Evolutionary conservation across 2,113 vertebrate genomes (phyloP), one percentile per base, ranked within the genome.

Genomic region (Bos indicus): DNA sequence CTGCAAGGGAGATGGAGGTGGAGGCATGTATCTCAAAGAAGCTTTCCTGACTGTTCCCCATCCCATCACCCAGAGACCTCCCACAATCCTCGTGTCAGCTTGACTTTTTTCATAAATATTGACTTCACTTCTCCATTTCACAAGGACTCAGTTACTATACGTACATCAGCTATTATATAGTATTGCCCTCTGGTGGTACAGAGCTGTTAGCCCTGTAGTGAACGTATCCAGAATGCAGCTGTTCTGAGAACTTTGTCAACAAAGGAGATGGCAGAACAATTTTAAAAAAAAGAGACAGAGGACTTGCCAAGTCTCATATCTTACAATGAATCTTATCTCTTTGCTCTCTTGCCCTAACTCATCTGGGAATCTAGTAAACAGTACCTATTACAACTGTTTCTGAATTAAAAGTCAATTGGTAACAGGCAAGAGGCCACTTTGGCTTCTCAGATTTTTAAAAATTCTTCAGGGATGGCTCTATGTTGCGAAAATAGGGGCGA

Each of bases 141-240:
- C 33, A 6, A 33, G 9, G 60, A 48, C 30, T 67, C 48, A 2
- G 52, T 33, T 16, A 64, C 5, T 43, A 43, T 28, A 6, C 2
- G 21, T 30, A 12, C 74, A 17, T 62, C 81, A 46, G 83, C 60
- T 83, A 43, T 90, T 92, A 95, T 23, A 87, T 62, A 51, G 94
- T 33, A 97, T 95, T 88, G 97, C 97, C 97, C 97, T 91, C 98
- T 98, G 94, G 96, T 97, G 98, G 96, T 85, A 28, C 10, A 28
- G 93, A 81, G 74, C 82, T 28, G 52, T 90, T 62, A 95, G 54
- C 30, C 67, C 36, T 88, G 28, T 7, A 19, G 12, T 54, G 57
- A 81, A 48, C 2, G 48, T 36, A 13, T 33, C 62, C 43, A 62
- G 87, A 88, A 62, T 16, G 33, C 86, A 21, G 89, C 85, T 67